Conservation (phyloP, 2,113 vertebrate species). For the Dendropsophus ebraccatus region DNA sequence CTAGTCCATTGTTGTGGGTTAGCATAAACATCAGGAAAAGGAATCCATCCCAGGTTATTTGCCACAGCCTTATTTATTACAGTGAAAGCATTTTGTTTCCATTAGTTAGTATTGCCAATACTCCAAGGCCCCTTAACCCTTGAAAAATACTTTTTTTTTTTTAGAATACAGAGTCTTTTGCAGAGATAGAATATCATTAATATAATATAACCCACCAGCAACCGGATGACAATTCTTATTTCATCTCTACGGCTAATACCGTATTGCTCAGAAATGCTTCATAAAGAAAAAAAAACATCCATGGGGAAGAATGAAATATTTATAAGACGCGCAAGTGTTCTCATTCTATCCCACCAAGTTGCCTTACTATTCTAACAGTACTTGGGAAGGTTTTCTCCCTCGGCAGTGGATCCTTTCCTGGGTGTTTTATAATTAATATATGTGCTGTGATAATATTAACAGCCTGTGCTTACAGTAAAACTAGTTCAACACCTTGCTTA, state of each 20-base stretch:
- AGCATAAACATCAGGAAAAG: too few relatives aligned
- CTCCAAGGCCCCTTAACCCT: too few relatives aligned
- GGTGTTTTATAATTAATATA: background rate
- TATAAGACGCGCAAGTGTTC: constrained; percentile 7
- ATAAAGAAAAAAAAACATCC: background rate
- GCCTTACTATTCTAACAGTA: background rate
- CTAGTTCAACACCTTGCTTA: background rate
- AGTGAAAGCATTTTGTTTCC: too few relatives aligned
- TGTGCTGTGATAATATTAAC: background rate
- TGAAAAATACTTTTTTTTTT: too few relatives aligned
- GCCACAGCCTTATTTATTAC: too few relatives aligned
- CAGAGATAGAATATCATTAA: background rate
- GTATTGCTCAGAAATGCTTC: background rate
- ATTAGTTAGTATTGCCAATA: too few relatives aligned
- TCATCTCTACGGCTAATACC: background rate
- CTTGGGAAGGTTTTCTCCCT: background rate
- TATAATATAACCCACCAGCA: background rate
- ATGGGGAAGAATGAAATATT: constrained; percentile 28
- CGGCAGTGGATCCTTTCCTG: background rate
- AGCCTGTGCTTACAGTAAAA: background rate
- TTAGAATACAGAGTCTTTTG: too few relatives aligned
- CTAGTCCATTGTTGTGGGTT: too few relatives aligned
- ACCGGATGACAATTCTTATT: background rate
- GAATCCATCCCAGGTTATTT: too few relatives aligned
- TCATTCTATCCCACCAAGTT: background rate